Evolutionary conservation across 2,888 invertebrate genomes (phyloP).

Genomic region (Vanessa cardui): DNA sequence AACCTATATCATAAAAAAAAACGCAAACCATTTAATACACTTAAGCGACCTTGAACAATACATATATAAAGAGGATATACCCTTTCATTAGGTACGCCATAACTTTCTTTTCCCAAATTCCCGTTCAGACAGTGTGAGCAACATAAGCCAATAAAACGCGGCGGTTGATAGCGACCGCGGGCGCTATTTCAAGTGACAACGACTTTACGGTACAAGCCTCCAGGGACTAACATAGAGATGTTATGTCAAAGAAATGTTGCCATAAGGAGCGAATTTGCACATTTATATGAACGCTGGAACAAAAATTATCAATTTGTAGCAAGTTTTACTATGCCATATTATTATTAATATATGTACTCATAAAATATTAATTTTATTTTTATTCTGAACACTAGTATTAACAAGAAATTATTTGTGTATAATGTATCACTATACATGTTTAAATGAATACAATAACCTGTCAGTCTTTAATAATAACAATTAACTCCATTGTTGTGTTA

Average conservation of each 20-base stretch:
- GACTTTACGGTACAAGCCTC: slow-evolving; percentile 17
- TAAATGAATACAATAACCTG: too few relatives aligned
- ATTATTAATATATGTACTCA: too few relatives aligned
- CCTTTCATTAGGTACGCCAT: slow-evolving; percentile 13
- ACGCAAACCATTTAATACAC: neutral
- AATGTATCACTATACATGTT: too few relatives aligned
- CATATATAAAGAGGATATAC: neutral
- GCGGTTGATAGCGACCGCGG: slow-evolving; percentile 31
- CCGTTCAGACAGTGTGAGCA: slow-evolving; percentile 15
- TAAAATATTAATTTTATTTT: too few relatives aligned
- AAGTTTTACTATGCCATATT: too few relatives aligned
- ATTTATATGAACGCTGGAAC: too few relatives aligned
- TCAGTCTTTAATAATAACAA: too few relatives aligned
- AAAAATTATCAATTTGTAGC: too few relatives aligned
- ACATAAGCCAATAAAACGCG: slow-evolving; percentile 33
- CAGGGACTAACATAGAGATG: slow-evolving; percentile 18
- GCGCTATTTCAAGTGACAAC: slow-evolving; percentile 33
- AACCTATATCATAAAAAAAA: too few relatives aligned
- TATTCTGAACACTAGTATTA: too few relatives aligned
- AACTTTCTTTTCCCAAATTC: slow-evolving; percentile 22
- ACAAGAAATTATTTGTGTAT: neutral
- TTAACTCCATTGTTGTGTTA: too few relatives aligned
- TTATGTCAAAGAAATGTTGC: slow-evolving; percentile 4
- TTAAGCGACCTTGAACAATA: neutral
- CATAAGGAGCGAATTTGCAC: neutral